Evolutionary conservation across 2,113 vertebrate species (phyloP).

Genomic region (Spermophilus dauricus): DNA sequence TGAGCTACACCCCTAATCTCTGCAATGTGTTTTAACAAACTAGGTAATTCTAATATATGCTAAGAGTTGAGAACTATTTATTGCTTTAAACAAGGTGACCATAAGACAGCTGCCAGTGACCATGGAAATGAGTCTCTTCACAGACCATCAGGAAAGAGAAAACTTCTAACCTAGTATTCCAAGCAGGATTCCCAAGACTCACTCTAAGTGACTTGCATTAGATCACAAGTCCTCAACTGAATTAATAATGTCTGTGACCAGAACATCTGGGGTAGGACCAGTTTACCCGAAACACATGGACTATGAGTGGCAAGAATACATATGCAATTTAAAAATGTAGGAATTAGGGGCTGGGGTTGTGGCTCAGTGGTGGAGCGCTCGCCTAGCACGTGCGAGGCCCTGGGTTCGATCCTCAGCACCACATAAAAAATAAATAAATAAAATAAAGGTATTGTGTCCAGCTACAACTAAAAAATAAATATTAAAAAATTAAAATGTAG

Average conservation of each 20-base stretch:
- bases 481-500: neutral
- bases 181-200: neutral
- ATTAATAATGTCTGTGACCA: conserved; percentile 35
- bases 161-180: conserved; percentile 31
- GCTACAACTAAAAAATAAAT: too few species aligned
- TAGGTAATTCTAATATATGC: conserved; percentile 1
- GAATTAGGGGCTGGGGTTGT: neutral
- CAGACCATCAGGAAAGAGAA: neutral
- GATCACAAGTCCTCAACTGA: conserved; percentile 5
- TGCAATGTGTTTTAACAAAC: conserved; percentile 25
- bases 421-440: too few species aligned
- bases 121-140: conserved; percentile 10
- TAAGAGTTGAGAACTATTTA: neutral
- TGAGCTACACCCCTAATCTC: neutral
- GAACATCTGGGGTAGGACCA: neutral
- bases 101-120: neutral
- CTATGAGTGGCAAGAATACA: neutral
- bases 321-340: conserved; percentile 18
- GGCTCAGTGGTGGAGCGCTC: too few species aligned
- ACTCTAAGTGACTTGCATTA: neutral
- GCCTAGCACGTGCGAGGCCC: too few species aligned
- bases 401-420: too few species aligned
- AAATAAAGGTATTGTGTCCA: too few species aligned
- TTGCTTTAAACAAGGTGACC: conserved; percentile 11
- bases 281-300: neutral